Evolutionary conservation across 1,140 invertebrate genomes (phyloP), one percentile per base, ranked within the genome.

Genomic region (Antheraea mylitta): DNA sequence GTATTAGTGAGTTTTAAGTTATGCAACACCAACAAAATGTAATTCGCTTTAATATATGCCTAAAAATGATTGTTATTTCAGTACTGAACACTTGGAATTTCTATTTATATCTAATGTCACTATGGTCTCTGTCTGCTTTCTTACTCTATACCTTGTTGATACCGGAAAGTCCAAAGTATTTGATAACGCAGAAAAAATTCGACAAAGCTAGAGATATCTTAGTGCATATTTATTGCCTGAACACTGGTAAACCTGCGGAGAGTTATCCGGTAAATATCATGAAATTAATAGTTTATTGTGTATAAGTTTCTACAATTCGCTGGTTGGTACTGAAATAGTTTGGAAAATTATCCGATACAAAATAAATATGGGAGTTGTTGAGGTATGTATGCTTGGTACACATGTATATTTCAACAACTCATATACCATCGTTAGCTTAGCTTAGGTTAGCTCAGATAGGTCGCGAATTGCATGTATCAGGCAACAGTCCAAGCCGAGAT

Each of bases 21-120:
- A 53, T 53, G 13, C 11, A 2, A 53, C 5, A 42, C 11, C 11
- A 42, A 42, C 4, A 53, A 10, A 53, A 53, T 16, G 16, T 53
- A 6, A 13, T n/a, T 53, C 13, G 2, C 2, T 53, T 53, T 2
- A 1, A 2, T 7, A 0, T 16, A 6, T 16, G 16, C 0, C 16
- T 58, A 11, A 67, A 42, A 10, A 60, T 37, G 7, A 37, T 63
- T 63, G 8, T 30, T 65, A 11, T 79, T 78, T 58, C 72, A 86
- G 83, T 78, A 3, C 66, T 86, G n/a, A 73, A 84, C 36, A 81
- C 76, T n/a, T 86, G 83, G 83, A 83, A 86, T 62, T 79, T 80
- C 67, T 86, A 84, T 37, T 62, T 86, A 0, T 75, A 75, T 53
- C 63, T 82, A 9, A 75, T 79, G 74, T 77, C 81, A 16, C 16